Evolutionary conservation across 2,888 invertebrate genomes (phyloP).

Genomic region (Teinopalpus imperialis): DNA sequence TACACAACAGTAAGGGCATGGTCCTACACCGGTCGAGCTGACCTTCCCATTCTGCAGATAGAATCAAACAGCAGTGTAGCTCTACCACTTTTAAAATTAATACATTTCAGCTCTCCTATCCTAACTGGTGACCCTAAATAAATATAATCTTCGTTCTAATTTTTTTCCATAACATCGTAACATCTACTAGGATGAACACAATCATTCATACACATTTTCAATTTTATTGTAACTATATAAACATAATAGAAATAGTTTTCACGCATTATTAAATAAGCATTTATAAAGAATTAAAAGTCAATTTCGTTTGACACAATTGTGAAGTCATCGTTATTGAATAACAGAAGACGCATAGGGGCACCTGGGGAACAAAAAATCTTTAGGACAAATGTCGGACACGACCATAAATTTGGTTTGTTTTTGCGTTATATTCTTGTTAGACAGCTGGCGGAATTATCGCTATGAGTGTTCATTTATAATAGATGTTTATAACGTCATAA

Average conservation of each 20-base stretch:
- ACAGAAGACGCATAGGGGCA: neutral
- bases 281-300: slow-evolving; percentile 15
- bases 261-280: slow-evolving; percentile 18
- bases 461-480: neutral
- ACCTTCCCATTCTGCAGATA: too few relatives aligned
- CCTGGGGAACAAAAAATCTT: slow-evolving; percentile 14
- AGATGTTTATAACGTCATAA: neutral
- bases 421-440: neutral
- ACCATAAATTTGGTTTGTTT: slow-evolving; percentile 9
- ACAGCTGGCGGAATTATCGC: neutral
- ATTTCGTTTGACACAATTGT: slow-evolving; percentile 13
- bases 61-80: too few relatives aligned
- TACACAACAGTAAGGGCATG: too few relatives aligned
- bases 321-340: slow-evolving; percentile 1
- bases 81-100: too few relatives aligned
- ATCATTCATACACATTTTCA: too few relatives aligned
- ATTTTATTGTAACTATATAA: too few relatives aligned
- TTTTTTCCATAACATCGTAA: too few relatives aligned
- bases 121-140: too few relatives aligned
- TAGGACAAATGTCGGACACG: slow-evolving; percentile 14
- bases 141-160: too few relatives aligned
- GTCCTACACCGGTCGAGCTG: too few relatives aligned
- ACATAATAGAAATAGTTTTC: slow-evolving; percentile 12
- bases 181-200: too few relatives aligned
- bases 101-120: too few relatives aligned